Base-by-base conservation (phyloP, 2,888 invertebrate species). In the Trichogramma dendrolimi region DNA sequence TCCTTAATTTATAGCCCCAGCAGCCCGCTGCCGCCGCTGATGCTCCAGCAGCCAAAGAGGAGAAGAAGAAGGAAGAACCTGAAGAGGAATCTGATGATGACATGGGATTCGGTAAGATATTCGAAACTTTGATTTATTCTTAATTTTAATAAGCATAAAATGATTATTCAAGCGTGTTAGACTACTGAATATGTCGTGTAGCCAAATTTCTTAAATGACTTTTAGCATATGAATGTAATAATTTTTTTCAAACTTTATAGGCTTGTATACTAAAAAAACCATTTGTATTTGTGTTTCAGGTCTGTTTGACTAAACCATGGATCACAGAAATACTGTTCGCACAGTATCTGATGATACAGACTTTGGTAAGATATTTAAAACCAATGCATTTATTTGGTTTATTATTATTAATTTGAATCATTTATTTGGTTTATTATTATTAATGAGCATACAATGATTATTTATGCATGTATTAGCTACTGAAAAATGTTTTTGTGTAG, bases 81-180 rank as follows among this genome's bases (percentile, higher is more conserved):
- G 87, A 87, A 68, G 89, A 90, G 74, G 92, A 92, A 79, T 90
- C 90, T 64, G 94, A 94, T 71, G 94, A 93, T 71, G 95, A 94
- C 81, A 94, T 95, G 93, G 95, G 94, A 81, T 91, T 96, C 81
- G 94, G 92, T 87, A 80, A 82, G 82, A 58, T 64, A 41, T 46
- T 46, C n/a, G 2, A 46, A 10, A 10, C 8, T n/a, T 10, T 56
- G 48, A 42, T 66, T 55, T 66, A 62, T 60, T 43, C 6, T n/a
- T 8, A 52, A 49, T 61, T 47, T 6, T 55, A 43, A 54, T n/a
- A 44, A 55, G 47, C 50, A 60, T 52, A 4, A 61, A 75, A 80
- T 84, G 83, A 84, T 84, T 83, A 80, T 78, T 80, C 75, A 75
- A 78, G 73, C 80, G 83, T 84, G 84, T 84, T 84, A 84, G 84